phyloP scores from a whole-genome alignment of 2,113 vertebrate genomes.

The Rhizomys pruinosus region DNA sequence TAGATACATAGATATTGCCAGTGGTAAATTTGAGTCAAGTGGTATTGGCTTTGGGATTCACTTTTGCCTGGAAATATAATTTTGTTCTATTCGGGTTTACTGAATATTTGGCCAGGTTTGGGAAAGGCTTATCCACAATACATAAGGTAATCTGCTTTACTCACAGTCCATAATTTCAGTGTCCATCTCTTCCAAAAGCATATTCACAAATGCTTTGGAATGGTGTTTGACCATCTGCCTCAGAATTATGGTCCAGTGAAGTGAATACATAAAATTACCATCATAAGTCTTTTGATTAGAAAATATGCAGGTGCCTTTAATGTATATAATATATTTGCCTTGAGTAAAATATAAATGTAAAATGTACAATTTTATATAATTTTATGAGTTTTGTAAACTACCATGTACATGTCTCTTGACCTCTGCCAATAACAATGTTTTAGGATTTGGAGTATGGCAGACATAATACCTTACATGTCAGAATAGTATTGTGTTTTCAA shows the following conservation, averaged over 20 bases:
- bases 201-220: neutral
- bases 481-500: neutral
- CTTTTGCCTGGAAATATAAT: neutral
- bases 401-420: neutral
- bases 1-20: too few species aligned
- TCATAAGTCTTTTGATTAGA: neutral
- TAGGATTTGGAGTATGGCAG: neutral
- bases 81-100: neutral
- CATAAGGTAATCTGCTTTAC: neutral
- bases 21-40: neutral
- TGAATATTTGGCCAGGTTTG: neutral
- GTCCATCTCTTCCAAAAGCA: neutral
- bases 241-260: neutral
- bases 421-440: neutral
- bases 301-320: neutral
- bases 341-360: neutral
- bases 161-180: neutral
- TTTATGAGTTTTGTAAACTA: neutral
- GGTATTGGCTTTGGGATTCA: neutral
- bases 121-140: neutral
- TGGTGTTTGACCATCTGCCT: neutral
- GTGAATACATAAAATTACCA: neutral
- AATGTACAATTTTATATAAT: neutral
- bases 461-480: fast-evolving
- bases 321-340: neutral